Conservation (phyloP, 2,888 invertebrate species). For the Acanthosepion lycidas region DNA sequence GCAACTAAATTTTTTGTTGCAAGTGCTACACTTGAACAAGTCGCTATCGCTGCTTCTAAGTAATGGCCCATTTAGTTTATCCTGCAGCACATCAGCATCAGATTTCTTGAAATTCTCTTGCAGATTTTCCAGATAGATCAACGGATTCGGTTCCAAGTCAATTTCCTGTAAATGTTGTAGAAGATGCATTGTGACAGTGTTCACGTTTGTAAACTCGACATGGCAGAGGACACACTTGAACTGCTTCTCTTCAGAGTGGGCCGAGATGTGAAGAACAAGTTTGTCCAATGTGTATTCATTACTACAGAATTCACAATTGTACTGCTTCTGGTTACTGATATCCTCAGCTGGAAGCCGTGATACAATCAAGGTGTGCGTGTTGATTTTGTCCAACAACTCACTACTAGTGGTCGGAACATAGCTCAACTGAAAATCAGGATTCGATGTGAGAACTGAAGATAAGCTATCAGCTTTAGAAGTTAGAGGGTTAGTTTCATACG, state of each 20-base stretch:
- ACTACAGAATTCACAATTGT: constrained; percentile 15
- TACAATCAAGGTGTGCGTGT: background rate
- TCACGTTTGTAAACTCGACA: background rate
- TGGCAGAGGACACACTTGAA: constrained; percentile 1
- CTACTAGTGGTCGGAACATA: background rate
- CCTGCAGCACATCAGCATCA: background rate
- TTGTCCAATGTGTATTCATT: background rate
- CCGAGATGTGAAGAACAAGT: background rate
- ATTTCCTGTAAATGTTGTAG: background rate
- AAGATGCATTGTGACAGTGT: background rate
- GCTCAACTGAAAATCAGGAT: background rate
- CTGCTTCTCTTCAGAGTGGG: background rate
- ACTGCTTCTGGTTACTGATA: background rate
- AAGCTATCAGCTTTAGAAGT: background rate
- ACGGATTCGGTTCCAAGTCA: background rate
- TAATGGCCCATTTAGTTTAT: too few relatives aligned
- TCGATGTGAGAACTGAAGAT: background rate
- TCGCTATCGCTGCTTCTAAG: background rate
- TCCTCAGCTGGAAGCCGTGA: background rate
- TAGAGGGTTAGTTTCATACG: background rate
- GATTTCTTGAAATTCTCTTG: constrained; percentile 13
- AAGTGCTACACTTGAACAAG: background rate
- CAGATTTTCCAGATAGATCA: background rate
- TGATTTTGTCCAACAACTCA: background rate
- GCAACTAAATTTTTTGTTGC: background rate